Evolutionary conservation across 2,113 vertebrate species (phyloP).

Genomic region (Psittacus erithacus): DNA sequence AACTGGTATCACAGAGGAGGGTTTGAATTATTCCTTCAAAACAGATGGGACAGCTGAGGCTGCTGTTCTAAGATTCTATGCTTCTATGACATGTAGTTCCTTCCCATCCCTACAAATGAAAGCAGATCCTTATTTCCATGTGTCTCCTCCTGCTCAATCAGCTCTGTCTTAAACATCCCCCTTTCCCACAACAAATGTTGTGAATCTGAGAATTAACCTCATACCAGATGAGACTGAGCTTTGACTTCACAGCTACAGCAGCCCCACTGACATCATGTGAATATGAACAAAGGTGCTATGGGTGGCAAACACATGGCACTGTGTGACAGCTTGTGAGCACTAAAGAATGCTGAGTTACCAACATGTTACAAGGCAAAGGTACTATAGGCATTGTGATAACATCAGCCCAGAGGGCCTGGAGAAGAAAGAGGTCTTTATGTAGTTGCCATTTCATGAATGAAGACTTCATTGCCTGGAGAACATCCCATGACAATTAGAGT

Average conservation of each 20-base stretch:
- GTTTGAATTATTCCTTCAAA: background rate
- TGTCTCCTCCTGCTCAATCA: background rate
- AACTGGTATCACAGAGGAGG: background rate
- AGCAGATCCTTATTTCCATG: background rate
- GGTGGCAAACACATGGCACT: background rate
- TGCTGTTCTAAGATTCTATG: background rate
- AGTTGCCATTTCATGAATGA: background rate
- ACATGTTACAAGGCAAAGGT: background rate
- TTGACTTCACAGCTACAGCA: background rate
- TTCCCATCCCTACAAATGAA: background rate
- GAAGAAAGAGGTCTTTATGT: background rate
- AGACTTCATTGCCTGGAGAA: slow-evolving; percentile 14
- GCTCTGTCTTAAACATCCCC: background rate
- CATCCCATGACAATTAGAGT: background rate
- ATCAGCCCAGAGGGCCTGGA: background rate
- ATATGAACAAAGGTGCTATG: background rate
- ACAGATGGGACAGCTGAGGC: background rate
- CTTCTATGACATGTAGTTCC: background rate
- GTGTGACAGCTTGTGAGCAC: background rate
- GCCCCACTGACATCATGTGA: background rate
- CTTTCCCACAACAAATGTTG: background rate
- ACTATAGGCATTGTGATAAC: background rate
- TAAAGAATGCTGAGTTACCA: background rate
- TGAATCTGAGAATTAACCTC: background rate
- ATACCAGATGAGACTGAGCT: background rate